Conservation (phyloP, 2,888 invertebrate genomes). For the Gryllus longicercus region DNA sequence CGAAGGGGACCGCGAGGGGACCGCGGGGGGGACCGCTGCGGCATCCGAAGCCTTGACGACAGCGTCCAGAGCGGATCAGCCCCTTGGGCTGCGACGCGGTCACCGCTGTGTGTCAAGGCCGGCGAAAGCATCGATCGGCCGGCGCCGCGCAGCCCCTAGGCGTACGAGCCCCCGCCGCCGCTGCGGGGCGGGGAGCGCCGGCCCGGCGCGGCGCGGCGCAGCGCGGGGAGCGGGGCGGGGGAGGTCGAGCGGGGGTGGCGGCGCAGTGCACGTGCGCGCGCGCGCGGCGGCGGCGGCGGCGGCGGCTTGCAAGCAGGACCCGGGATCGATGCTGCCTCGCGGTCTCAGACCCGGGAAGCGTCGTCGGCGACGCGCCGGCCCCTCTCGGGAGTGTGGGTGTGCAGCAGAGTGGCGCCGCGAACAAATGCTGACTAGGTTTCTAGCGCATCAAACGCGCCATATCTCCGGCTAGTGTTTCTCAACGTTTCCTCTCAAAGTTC, state of each 20-base stretch:
- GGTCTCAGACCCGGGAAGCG: background rate
- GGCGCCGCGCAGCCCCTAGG: too few species aligned
- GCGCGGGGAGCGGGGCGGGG: background rate
- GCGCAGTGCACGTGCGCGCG: background rate
- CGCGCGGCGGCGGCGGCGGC: background rate
- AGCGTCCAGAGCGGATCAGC: background rate
- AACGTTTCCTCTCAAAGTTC: too few species aligned
- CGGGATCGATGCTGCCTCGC: background rate
- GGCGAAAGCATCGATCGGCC: background rate
- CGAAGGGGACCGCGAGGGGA: too few species aligned
- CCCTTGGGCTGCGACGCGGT: background rate
- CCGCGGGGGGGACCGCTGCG: too few species aligned
- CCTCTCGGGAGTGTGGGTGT: too few species aligned
- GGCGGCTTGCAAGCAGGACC: background rate
- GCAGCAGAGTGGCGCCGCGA: too few species aligned
- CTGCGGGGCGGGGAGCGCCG: background rate
- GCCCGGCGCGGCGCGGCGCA: background rate
- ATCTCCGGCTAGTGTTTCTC: too few species aligned
- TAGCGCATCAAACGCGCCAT: too few species aligned
- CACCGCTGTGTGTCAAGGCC: constrained; percentile 17
- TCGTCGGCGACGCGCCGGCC: background rate
- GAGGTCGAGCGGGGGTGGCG: background rate
- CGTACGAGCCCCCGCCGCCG: background rate
- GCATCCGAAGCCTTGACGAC: too few species aligned
- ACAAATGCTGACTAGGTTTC: too few species aligned